Evolutionary conservation across 2,113 vertebrate genomes (phyloP), one percentile per base, ranked within the genome.

Genomic region (Cygnus buccinator): DNA sequence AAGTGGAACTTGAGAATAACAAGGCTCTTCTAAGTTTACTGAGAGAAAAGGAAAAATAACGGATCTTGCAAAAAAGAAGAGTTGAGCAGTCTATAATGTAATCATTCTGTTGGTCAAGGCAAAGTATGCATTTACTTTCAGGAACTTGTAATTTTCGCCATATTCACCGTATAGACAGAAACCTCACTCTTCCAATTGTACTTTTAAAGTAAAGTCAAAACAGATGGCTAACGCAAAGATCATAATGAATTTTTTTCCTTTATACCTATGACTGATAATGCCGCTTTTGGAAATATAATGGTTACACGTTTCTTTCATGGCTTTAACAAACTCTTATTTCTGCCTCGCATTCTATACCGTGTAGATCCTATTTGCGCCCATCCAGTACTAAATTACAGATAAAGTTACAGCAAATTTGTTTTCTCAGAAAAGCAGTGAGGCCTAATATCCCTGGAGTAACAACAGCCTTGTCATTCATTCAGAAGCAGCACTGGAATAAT

Each of bases 361-460:
- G 99, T 97, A 94, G 97, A 95, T 98, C 98, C 99, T 99, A 99
- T 99, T 99, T 99, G 99, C 97, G 98, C 98, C 98, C 98, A 97
- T 98, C 98, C 97, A 97, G 97, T 98, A 98, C 98, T 98, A 98
- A 99, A 99, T 99, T 99, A 99, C 98, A 99, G 99, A 99, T 99
- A 98, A 99, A 99, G 98, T 99, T 99, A 99, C 99, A 98, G 98
- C 99, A 99, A 99, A 99, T 99, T 99, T 99, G 99, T 99, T 99
- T 99, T 98, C 99, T 98, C 98, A 98, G 98, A 99, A 99, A 99
- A 98, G 98, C 98, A 98, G 98, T 98, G 98, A 99, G 98, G 98
- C 98, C 98, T 99, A 98, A 96, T 97, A 98, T 99, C 98, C 98
- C 98, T 80, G 76, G 98, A 98, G 99, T 98, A 99, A 99, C 97